Base-by-base conservation (phyloP, 2,888 invertebrate species). In the Catocala sponsa region DNA sequence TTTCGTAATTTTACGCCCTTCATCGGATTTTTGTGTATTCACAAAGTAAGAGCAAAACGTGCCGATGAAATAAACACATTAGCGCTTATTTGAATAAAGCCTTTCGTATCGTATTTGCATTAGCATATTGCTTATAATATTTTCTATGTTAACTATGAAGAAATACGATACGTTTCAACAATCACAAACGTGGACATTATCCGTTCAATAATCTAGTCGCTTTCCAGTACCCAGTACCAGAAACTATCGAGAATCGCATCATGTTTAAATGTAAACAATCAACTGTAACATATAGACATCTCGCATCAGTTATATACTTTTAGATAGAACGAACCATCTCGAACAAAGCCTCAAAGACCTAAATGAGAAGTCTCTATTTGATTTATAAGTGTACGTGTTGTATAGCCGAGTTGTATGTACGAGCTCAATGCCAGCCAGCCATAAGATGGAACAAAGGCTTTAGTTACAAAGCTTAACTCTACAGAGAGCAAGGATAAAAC, bases 361-460 rank as follows among this genome's bases (percentile, higher is more conserved):
- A 65, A 66, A 72, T 76, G 66, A 60, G 58, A 56, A 60, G 62
- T 51, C 44, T 52, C 44, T 75, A 58, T 61, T 68, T 50, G 65
- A 58, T 58, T 59, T 61, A 54, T 55, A 47, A 50, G 10, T 63
- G 55, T 55, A 44, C 46, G 12, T 43, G 55, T 60, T 33, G 42
- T 25, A 48, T 42, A 53, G 42, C 57, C 59, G 59, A 25, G 55
- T 58, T 33, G 38, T 25, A 48, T 42, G 51, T 38, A 55, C 59
- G 59, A 60, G 64, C 70, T 54, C 65, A 46, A 35, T 55, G 50
- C 60, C 60, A 49, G 60, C 59, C 47, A 43, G 50, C 60, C 65
- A 65, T 62, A 32, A 72, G 54, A 61, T 62, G 51, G 32, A 60
- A 70, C 76, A 76, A 75, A 70, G 70, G 74, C 59, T 75, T 72